Percentiles rank a stretch among this genome's conserved stretches.
Evolutionary conservation across 2,888 invertebrate genomes (phyloP).

Genomic region (Calliopum simillimum): DNA sequence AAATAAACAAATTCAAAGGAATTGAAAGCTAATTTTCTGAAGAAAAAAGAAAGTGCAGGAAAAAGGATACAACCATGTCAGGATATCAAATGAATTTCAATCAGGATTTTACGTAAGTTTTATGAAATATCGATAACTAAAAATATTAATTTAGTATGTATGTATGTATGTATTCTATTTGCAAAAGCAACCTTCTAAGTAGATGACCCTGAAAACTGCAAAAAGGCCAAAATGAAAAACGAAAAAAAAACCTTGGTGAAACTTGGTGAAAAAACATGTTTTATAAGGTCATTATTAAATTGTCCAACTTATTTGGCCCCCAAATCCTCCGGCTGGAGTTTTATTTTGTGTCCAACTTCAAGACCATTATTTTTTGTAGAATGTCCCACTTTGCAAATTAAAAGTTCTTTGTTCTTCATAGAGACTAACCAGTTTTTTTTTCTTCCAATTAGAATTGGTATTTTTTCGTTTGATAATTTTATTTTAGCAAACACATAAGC

Average conservation of each 20-base stretch:
- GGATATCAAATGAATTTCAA: conserved; percentile 54
- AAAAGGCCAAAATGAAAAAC: conserved; percentile 12
- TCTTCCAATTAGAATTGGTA: not conserved
- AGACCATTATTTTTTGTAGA: too few species aligned
- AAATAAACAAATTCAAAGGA: conserved; percentile 20
- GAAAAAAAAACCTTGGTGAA: too few species aligned
- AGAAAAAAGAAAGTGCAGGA: conserved; percentile 22
- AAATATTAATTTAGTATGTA: not conserved
- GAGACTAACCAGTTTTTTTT: not conserved
- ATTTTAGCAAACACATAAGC: too few species aligned
- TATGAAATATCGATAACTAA: not conserved
- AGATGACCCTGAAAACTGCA: conserved; percentile 10
- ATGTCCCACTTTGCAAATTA: too few species aligned
- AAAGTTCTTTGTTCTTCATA: not conserved
- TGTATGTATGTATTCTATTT: not conserved
- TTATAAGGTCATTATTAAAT: not conserved
- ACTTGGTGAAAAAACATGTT: not conserved
- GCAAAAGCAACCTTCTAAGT: not conserved
- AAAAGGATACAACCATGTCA: conserved; percentile 39
- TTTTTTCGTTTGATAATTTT: too few species aligned
- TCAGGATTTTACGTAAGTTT: conserved; percentile 57
- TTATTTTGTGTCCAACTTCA: too few species aligned
- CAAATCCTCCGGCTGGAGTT: too few species aligned
- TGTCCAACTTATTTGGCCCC: not conserved
- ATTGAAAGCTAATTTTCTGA: conserved; percentile 7